These are phyloP conservation scores for Sebastes vulpes DNA, from an alignment of 2,797 vertebrate species.

Conservation along the genomic window DNA sequence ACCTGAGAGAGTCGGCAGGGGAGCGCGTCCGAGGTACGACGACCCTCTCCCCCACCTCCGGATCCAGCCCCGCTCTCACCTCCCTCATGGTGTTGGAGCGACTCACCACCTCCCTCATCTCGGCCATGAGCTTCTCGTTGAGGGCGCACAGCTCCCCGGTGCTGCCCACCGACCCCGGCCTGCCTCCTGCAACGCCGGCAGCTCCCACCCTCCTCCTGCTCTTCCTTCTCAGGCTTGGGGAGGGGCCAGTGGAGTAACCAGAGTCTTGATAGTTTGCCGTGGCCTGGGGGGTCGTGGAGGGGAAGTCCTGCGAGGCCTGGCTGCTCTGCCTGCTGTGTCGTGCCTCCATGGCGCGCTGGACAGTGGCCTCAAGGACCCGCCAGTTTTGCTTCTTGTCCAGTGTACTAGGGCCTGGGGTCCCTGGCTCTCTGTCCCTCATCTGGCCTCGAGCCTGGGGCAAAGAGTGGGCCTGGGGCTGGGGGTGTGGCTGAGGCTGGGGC, in stretches of 20 bases:
- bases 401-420: slow-evolving; percentile 72
- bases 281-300: slow-evolving; percentile 77
- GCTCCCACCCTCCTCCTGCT: slow-evolving; percentile 87
- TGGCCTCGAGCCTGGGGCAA: slow-evolving; percentile 65
- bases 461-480: slow-evolving; percentile 62
- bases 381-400: slow-evolving; percentile 91
- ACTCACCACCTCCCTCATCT: slow-evolving; percentile 92
- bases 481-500: slow-evolving; percentile 59
- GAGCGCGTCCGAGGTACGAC: slow-evolving; percentile 82
- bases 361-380: slow-evolving; percentile 89
- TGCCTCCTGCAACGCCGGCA: slow-evolving; percentile 66
- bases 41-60: slow-evolving; percentile 82
- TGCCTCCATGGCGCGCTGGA: slow-evolving; percentile 90
- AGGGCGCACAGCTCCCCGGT: slow-evolving; percentile 89
- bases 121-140: slow-evolving; percentile 92
- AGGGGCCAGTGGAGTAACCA: slow-evolving; percentile 93
- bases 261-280: slow-evolving; percentile 92
- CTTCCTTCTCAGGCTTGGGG: slow-evolving; percentile 91
- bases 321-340: slow-evolving; percentile 90
- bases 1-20: slow-evolving; percentile 86
- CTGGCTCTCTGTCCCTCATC: slow-evolving; percentile 72
- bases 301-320: slow-evolving; percentile 90
- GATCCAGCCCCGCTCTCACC: slow-evolving; percentile 83
- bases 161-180: slow-evolving; percentile 92
- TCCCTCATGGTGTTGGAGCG: slow-evolving; percentile 90